Evolutionary conservation across 2,113 vertebrate species (phyloP).

Genomic region (Scomber scombrus): DNA sequence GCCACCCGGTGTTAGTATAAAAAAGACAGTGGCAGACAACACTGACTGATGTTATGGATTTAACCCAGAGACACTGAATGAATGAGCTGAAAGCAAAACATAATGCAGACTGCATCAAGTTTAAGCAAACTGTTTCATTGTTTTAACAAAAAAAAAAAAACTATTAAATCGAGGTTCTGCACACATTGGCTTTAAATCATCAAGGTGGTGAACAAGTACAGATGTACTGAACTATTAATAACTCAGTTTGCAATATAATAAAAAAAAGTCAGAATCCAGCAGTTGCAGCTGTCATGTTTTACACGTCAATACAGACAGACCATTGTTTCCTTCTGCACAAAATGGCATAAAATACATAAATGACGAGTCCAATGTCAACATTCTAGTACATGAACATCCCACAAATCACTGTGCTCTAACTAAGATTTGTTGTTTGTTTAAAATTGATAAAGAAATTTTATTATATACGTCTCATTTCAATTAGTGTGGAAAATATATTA

Average conservation of each 20-base stretch:
- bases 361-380: slow-evolving; percentile 20
- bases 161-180: too few species aligned
- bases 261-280: slow-evolving; percentile 38
- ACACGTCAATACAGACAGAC: slow-evolving; percentile 31
- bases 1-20: too few species aligned
- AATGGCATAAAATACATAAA: slow-evolving; percentile 49
- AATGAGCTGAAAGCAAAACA: too few species aligned
- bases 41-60: too few species aligned
- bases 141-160: too few species aligned
- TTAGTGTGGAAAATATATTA: slow-evolving; percentile 36
- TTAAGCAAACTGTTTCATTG: too few species aligned
- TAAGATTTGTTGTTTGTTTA: background rate
- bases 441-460: slow-evolving; percentile 14
- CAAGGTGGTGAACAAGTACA: too few species aligned
- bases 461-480: slow-evolving; percentile 18
- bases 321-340: slow-evolving; percentile 33
- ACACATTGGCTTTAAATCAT: too few species aligned
- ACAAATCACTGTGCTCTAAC: slow-evolving; percentile 2
- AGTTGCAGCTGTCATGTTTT: slow-evolving; percentile 56
- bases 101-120: too few species aligned
- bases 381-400: slow-evolving; percentile 15
- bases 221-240: too few species aligned
- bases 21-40: too few species aligned
- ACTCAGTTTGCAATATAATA: background rate
- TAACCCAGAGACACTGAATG: too few species aligned